phyloP scores from a whole-genome alignment of 2,888 invertebrate genomes.

The Caenorhabditis panamensis region DNA sequence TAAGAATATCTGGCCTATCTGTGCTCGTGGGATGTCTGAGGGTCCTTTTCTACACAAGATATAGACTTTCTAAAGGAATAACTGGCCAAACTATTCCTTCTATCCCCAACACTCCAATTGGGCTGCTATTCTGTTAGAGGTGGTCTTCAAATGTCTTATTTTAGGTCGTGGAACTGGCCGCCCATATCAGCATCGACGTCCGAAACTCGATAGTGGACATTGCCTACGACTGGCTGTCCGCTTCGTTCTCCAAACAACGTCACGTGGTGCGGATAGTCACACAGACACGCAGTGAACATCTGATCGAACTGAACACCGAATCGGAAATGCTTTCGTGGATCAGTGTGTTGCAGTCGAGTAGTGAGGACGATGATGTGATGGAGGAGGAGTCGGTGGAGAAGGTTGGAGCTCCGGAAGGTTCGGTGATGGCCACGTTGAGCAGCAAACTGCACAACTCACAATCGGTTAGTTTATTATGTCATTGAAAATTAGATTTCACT shows the following conservation, averaged over 20 bases:
- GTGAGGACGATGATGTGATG: constrained; percentile 40
- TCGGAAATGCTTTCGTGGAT: constrained; percentile 73
- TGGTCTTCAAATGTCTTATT: constrained; percentile 2
- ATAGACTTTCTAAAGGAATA: not conserved
- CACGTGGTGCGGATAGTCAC: constrained; percentile 70
- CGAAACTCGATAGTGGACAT: constrained; percentile 69
- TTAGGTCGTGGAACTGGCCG: constrained; percentile 53
- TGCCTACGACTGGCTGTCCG: constrained; percentile 70
- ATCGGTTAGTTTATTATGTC: constrained; percentile 48
- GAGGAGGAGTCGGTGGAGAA: not conserved
- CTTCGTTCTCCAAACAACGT: constrained; percentile 55
- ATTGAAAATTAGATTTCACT: not conserved
- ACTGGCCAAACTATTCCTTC: not conserved
- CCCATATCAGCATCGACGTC: constrained; percentile 67
- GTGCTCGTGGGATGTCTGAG: too few species aligned
- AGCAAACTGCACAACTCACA: constrained; percentile 58
- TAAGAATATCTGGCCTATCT: too few species aligned
- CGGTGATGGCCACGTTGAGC: not conserved
- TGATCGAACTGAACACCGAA: constrained; percentile 67
- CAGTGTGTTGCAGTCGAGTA: constrained; percentile 65
- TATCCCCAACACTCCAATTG: too few species aligned
- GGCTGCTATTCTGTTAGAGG: too few species aligned
- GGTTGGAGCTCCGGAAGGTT: not conserved
- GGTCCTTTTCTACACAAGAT: too few species aligned
- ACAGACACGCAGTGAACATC: constrained; percentile 65